Conservation (phyloP, 2,888 invertebrate species). For the Caenorhabditis sp. region DNA sequence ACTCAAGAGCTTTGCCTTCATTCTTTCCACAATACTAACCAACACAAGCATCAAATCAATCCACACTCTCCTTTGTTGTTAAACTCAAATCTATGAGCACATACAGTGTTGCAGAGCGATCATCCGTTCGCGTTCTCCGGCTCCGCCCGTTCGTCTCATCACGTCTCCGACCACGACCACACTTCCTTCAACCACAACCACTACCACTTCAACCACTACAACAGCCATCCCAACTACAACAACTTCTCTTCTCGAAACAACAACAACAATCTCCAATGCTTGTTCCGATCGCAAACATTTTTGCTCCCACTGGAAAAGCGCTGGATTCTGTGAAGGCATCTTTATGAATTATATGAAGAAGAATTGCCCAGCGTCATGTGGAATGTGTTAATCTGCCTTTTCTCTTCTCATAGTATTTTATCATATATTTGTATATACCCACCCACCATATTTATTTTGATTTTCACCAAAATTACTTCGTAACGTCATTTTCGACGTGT, state of each 20-base stretch:
- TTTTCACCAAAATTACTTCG: conserved; percentile 2
- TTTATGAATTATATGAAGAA: conserved; percentile 68
- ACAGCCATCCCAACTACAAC: conserved; percentile 15
- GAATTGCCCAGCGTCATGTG: conserved; percentile 66
- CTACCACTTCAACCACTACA: conserved; percentile 13
- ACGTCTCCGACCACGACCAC: conserved; percentile 13
- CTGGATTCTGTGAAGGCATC: conserved; percentile 69
- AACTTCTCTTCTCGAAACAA: conserved; percentile 15
- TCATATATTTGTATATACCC: neutral
- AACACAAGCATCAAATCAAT: neutral
- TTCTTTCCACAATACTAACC: too few species aligned
- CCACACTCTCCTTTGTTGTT: conserved; percentile 9
- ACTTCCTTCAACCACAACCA: conserved; percentile 7
- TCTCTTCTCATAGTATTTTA: conserved; percentile 2
- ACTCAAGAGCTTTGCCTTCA: too few species aligned
- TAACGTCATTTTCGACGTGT: conserved; percentile 38
- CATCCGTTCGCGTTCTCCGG: conserved; percentile 43
- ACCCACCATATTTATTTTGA: neutral
- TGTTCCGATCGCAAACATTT: conserved; percentile 67
- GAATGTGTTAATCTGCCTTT: conserved; percentile 50
- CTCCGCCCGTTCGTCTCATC: conserved; percentile 28
- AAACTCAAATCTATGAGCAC: conserved; percentile 24
- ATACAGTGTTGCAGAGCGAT: conserved; percentile 36
- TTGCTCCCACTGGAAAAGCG: conserved; percentile 67
- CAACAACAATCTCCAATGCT: conserved; percentile 14